Evolutionary conservation across 2,797 vertebrate genomes (phyloP), one percentile per base, ranked within the genome.

Genomic region (Pelochelys cantorii): DNA sequence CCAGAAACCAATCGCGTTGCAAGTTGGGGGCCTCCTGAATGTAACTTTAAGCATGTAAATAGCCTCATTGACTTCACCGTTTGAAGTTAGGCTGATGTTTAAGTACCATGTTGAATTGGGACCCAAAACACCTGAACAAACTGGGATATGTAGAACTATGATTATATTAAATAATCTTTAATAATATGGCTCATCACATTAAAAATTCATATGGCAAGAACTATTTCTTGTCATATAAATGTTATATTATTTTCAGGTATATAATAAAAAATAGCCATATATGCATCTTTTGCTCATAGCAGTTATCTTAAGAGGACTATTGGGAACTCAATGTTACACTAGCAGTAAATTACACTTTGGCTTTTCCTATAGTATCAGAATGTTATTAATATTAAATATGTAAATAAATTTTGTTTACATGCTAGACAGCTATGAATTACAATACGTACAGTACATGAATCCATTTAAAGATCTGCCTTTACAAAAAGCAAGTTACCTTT

Each of bases 401-500:
- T 79, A 42, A 27, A 62, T 15, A 79, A 37, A 52, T 17, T 7
- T 23, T 27, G 7, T 54, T 5, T 9, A 79, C n/a, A 22, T 71
- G 37, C 20, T 71, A 71, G 34, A 37, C n/a, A 37, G 20, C 62
- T 37, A 71, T 12, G 34, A 71, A 37, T 37, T n/a, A 37, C 20
- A 71, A 71, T 20, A 22, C 11, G 37, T 71, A 34, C 18, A 37
- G 34, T 71, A 71, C 20, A 37, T 34, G 9, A 11, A 71, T 37
- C 34, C 23, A 75, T 15, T 42, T 48, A 25, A 75, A 75, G 11
- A 71, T 48, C 15, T 48, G 42, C 42, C 42, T 42, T 75, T 48
- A 88, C 74, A 3, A 75, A 85, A 83, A 13, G 11, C 37, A 77
- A 4, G 7, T 77, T 98, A 99, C 99, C 99, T 99, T 99, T 94